phyloP scores from a whole-genome alignment of 2,888 invertebrate species.

The Crossocerus cetratus region DNA sequence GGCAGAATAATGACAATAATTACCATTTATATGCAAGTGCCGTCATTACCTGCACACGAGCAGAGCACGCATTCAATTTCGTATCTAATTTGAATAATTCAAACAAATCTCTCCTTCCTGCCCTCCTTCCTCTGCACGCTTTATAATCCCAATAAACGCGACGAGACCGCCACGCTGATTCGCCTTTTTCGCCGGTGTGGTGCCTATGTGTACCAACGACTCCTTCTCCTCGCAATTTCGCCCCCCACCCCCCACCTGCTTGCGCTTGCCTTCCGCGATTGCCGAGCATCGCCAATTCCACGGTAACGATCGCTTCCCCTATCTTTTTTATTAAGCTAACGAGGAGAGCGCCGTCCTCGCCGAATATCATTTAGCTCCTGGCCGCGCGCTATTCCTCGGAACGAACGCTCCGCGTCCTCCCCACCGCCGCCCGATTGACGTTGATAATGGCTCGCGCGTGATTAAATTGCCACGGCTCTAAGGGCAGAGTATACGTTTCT shows the following conservation, averaged over 20 bases:
- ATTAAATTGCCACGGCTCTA: conserved; percentile 1
- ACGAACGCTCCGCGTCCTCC: not conserved
- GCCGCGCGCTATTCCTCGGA: not conserved
- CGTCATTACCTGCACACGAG: conserved; percentile 77
- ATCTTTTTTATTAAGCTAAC: conserved; percentile 52
- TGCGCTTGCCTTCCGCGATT: conserved; percentile 22
- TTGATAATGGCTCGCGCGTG: not conserved
- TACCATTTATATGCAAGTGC: conserved; percentile 77
- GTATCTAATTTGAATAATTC: conserved; percentile 77
- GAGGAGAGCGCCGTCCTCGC: conserved; percentile 26
- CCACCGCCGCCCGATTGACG: not conserved
- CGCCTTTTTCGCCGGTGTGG: conserved; percentile 37
- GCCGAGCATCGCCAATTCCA: conserved; percentile 26
- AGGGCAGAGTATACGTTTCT: not conserved
- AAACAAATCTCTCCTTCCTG: conserved; percentile 77
- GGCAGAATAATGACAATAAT: conserved; percentile 76
- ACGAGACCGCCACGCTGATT: conserved; percentile 67
- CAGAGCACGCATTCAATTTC: conserved; percentile 76
- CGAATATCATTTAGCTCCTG: not conserved
- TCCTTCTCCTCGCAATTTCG: conserved; percentile 15
- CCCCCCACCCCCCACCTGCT: conserved; percentile 28
- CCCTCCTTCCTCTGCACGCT: conserved; percentile 75
- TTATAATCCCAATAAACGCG: conserved; percentile 74
- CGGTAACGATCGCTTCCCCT: conserved; percentile 31
- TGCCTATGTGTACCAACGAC: conserved; percentile 28